These are phyloP conservation scores for Drosophila neonasuta DNA, from an alignment of 2,888 invertebrate genomes.

Conservation along the genomic window DNA sequence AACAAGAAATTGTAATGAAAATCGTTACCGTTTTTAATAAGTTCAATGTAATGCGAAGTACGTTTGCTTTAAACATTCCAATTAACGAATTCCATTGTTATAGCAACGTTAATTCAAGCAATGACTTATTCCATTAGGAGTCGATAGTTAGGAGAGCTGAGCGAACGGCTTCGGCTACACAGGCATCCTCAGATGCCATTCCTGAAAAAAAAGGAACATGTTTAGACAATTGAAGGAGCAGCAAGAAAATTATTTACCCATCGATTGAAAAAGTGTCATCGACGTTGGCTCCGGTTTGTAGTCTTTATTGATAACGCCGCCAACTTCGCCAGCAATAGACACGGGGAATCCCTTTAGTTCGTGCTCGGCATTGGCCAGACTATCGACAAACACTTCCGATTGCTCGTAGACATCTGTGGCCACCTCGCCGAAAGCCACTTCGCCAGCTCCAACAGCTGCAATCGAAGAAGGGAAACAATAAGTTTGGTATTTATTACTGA, in stretches of 20 bases:
- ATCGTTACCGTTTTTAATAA: too few species aligned
- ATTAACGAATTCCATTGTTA: too few species aligned
- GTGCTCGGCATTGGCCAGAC: slow-evolving; percentile 83
- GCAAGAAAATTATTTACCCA: slow-evolving; percentile 82
- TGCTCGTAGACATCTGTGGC: slow-evolving; percentile 83
- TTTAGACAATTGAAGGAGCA: background rate
- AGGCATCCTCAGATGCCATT: slow-evolving; percentile 85
- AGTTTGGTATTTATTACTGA: too few species aligned
- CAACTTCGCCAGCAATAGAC: slow-evolving; percentile 84
- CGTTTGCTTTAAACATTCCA: too few species aligned
- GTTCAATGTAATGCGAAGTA: too few species aligned
- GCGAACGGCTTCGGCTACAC: slow-evolving; percentile 84
- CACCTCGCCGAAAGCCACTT: slow-evolving; percentile 83
- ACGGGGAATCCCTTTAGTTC: slow-evolving; percentile 84
- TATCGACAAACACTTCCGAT: slow-evolving; percentile 84
- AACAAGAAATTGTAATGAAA: too few species aligned
- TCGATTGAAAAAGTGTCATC: slow-evolving; percentile 86
- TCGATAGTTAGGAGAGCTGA: slow-evolving; percentile 34
- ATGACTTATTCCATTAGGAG: background rate
- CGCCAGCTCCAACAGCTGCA: slow-evolving; percentile 85
- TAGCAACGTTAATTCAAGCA: too few species aligned
- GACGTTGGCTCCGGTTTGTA: slow-evolving; percentile 64
- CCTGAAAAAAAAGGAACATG: slow-evolving; percentile 79
- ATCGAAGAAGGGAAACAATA: background rate
- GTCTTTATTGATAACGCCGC: slow-evolving; percentile 83